phyloP scores from a whole-genome alignment of 2,797 vertebrate species.

The Craterocephalus amniculus region DNA sequence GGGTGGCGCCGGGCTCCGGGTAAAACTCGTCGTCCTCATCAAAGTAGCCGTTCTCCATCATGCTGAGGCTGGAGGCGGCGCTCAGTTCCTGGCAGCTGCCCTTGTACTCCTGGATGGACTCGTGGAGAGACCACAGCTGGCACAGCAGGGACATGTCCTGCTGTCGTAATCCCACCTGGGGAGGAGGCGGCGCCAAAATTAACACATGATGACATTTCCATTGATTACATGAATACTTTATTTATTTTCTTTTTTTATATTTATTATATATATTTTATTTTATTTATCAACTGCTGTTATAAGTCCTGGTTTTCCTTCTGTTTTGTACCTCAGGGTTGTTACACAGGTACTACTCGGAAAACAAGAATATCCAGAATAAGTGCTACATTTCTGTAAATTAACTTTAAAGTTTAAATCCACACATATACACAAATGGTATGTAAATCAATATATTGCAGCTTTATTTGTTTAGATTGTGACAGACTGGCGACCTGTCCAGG shows the following conservation, averaged over 20 bases:
- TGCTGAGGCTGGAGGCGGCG: slow-evolving; percentile 89
- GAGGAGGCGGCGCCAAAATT: neutral
- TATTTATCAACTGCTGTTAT: too few relatives aligned
- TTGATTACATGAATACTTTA: neutral
- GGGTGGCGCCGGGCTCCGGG: slow-evolving; percentile 82
- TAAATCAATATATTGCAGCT: too few relatives aligned
- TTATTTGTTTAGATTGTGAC: too few relatives aligned
- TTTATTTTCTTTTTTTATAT: too few relatives aligned
- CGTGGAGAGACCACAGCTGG: slow-evolving; percentile 97
- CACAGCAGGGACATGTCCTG: slow-evolving; percentile 99
- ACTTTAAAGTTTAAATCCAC: too few relatives aligned
- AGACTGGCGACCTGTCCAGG: too few relatives aligned
- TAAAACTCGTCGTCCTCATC: slow-evolving; percentile 96
- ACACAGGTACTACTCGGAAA: too few relatives aligned
- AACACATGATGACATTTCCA: neutral
- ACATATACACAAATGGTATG: too few relatives aligned
- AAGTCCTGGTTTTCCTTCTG: too few relatives aligned
- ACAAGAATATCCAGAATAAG: too few relatives aligned
- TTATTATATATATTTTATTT: too few relatives aligned
- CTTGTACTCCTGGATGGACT: slow-evolving; percentile 99
- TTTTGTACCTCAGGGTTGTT: neutral
- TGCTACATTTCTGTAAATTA: too few relatives aligned
- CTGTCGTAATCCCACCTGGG: slow-evolving; percentile 94
- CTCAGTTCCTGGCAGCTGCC: slow-evolving; percentile 92
- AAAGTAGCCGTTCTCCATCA: slow-evolving; percentile 95